Evolutionary conservation across 2,888 invertebrate species (phyloP).

Genomic region (Lycocerus yunnanus): DNA sequence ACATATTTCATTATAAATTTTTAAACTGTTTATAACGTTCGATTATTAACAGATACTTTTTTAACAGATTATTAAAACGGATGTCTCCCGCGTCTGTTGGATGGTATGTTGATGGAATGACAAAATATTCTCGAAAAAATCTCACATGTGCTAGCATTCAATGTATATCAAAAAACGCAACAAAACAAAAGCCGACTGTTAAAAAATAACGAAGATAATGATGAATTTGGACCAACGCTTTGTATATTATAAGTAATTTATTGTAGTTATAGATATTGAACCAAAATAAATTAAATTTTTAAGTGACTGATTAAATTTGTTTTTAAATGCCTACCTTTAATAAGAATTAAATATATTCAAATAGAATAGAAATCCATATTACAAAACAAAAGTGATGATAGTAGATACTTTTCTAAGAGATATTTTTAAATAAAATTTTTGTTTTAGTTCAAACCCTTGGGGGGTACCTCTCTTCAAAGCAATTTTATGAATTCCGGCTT

Average conservation of each 20-base stretch:
- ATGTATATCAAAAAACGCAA: slow-evolving; percentile 41
- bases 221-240: not conserved
- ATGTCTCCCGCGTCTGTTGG: slow-evolving; percentile 48
- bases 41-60: slow-evolving; percentile 22
- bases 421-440: no score
- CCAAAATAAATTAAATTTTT: not conserved
- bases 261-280: not conserved
- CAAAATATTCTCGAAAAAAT: slow-evolving; percentile 49
- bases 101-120: slow-evolving; percentile 48
- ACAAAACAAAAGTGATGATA: no score
- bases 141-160: slow-evolving; percentile 52
- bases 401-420: no score
- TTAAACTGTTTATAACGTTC: not conserved
- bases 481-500: no score
- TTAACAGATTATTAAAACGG: slow-evolving; percentile 48
- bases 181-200: slow-evolving; percentile 3
- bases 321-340: no score
- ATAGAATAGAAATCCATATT: no score
- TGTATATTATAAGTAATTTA: not conserved
- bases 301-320: not conserved
- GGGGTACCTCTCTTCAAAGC: no score
- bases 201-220: not conserved
- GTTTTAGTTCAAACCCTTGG: no score
- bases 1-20: no score
- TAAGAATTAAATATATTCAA: no score